Base-by-base conservation (phyloP, 2,797 vertebrate genomes). In the Cephalopachus bancanus region DNA sequence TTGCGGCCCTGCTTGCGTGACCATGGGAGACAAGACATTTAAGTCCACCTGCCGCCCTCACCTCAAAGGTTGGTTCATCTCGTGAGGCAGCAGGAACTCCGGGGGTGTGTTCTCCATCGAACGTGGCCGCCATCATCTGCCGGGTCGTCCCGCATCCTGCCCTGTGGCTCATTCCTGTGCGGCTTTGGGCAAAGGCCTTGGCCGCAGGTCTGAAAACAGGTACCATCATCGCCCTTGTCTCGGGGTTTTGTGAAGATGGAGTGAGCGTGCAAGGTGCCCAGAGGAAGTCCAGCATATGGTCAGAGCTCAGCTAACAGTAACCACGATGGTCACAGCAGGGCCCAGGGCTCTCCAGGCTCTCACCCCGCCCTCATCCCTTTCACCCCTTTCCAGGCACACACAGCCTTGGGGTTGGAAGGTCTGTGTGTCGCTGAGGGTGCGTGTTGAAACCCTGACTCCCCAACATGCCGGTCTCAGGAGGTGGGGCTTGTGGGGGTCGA, bases 11-110 rank as follows among this genome's bases (percentile, higher is more conserved):
- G 37, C 37, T 37, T 37, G 37, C 37, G 37, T 37, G 37, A 37
- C 37, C 37, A 37, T 37, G 57, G 37, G 30, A 53, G 20, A 65
- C 1, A 62, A 65, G 90, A 86, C 26, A 79, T 30, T 81, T 91
- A 69, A 89, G 26, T 79, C 65, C 49, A 72, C 17, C 2, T 30
- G 28, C 19, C 76, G 9, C 20, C 22, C 16, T 80, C 26, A 71
- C 92, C 49, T 49, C 44, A 24, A 87, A 90, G 16, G 3, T 28
- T 53, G 81, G 7, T 71, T 93, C 90, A n/a, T 69, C 93, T 91
- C 57, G 10, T 91, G 75, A 92, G 28, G 19, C 24, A 62, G 33
- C 44, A 65, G 60, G 78, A 62, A 80, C 16, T 69, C 9, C 71
- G 85, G 92, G 94, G 1, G 74, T 88, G 33, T 67, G 3, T 24